phyloP scores from a whole-genome alignment of 1,140 invertebrate species.

The Rhynchophorus ferrugineus region DNA sequence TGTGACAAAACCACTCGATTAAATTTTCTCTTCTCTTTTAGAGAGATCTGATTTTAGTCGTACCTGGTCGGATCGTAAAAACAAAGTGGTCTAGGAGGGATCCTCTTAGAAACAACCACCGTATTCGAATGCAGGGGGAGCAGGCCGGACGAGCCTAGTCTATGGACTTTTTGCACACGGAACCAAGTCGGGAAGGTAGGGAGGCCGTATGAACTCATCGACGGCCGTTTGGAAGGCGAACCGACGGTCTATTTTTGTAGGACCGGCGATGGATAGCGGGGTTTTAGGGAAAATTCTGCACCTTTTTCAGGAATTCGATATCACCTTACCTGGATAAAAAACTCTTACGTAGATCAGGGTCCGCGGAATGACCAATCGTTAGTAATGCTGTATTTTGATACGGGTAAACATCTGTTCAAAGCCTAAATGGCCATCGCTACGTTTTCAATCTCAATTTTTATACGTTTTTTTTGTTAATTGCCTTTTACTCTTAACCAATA shows the following conservation, averaged over 20 bases:
- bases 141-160: slow-evolving; percentile 33
- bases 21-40: slow-evolving; percentile 5
- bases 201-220: slow-evolving; percentile 23
- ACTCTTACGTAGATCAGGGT: not conserved
- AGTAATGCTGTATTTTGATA: too few relatives aligned
- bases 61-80: slow-evolving; percentile 40
- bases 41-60: slow-evolving; percentile 15
- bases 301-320: slow-evolving; percentile 39
- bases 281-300: slow-evolving; percentile 36
- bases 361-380: too few relatives aligned
- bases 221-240: slow-evolving; percentile 31
- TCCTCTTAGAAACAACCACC: slow-evolving; percentile 41
- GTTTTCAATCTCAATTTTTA: too few relatives aligned
- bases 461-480: too few relatives aligned
- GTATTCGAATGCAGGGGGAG: slow-evolving; percentile 37
- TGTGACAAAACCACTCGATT: too few relatives aligned
- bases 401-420: too few relatives aligned
- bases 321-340: slow-evolving; percentile 23
- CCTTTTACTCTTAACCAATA: too few relatives aligned
- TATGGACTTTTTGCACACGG: slow-evolving; percentile 42
- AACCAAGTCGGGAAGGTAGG: slow-evolving; percentile 29
- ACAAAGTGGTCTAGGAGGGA: slow-evolving; percentile 34
- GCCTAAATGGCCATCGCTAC: too few relatives aligned
- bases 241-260: slow-evolving; percentile 36
- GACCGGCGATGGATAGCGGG: slow-evolving; percentile 26